Evolutionary conservation across 2,113 vertebrate species (phyloP), one percentile per base, ranked within the genome.

Genomic region (Silurus glanis): DNA sequence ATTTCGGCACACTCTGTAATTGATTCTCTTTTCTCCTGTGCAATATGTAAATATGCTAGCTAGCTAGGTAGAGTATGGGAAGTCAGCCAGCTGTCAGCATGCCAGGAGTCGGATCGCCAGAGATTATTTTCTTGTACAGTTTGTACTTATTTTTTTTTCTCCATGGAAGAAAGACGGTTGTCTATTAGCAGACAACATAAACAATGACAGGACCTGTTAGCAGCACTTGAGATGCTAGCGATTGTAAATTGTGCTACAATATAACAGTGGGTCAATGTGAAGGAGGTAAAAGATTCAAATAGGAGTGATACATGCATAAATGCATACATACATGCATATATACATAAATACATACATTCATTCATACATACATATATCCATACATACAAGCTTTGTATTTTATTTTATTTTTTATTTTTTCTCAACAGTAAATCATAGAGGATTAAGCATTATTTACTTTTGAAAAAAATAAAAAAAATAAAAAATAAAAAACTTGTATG

Each of bases 31-130:
- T 78, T 78, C 74, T 78, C 74, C 51, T 78, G 51, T 78, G 74
- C 74, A 78, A 78, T 78, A 79, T 79, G 76, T 25, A 79, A 59
- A 58, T 59, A 19, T 80, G 55, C 78, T 80, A 80, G 78, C 25
- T 80, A 80, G 78, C 56, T 80, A 59, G 78, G 78, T 61, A 45
- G 56, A 80, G 37, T 45, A 9, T 80, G 56, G 78, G 78, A 80
- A 61, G 78, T 80, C 78, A 61, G 78, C 78, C 78, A 80, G 56
- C 56, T 61, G 56, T 61, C 78, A 80, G 78, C 56, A 80, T 5
- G 78, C 25, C 78, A 61, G 37, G 28, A 61, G 56, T 80, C 4
- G 28, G 17, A 13, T 80, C 56, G 5, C 56, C 78, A 80, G 14
- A 80, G 17, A 80, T 37, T 37, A 58, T 80, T 61, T 61, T 80